Evolutionary conservation across 1,140 invertebrate genomes (phyloP), one percentile per base, ranked within the genome.

Genomic region (Drosophila bifasciata): DNA sequence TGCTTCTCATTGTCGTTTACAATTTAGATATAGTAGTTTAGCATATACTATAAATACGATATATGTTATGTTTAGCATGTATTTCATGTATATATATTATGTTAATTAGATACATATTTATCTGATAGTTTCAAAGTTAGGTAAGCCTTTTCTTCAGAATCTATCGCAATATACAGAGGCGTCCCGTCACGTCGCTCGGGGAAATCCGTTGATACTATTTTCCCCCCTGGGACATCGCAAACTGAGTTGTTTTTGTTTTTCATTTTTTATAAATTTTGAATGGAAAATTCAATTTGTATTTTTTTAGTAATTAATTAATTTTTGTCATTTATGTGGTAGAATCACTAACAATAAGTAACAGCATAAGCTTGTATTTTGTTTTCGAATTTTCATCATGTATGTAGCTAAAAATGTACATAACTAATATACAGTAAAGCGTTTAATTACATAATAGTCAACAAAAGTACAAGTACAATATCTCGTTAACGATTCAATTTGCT

Each of bases 391-490:
- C 51, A 56, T 43, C 60, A 28, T 28, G 25, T 25, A 59, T 70
- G 53, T 55, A 68, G 76, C 76, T 85, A 84, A 72, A 74, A 85
- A 85, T 85, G 52, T 84, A 84, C 79, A 84, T 62, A 88, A 88
- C 81, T 78, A 79, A 85, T 85, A 78, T 72, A 88, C 75, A 88
- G 77, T 85, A 86, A 84, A 83, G 83, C 83, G 73, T 79, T 80
- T 74, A 64, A 77, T 86, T 86, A 86, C 81, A 70, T 86, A 88
- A 89, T 88, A 88, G 84, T 88, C 83, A 88, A 88, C 83, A 88
- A 88, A 88, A 88, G 68, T 85, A 77, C 63, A 81, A 78, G 63
- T 83, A 71, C 71, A 70, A 72, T 85, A 79, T 51, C 66, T 53
- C 56, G 67, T 79, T 76, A 76, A 76, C 72, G 71, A 67, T 74